A percentile compares a stretch with the other conserved stretches of the same genome.
phyloP scores from a whole-genome alignment of 2,888 invertebrate genomes.

The Hypercompe scribonia region DNA sequence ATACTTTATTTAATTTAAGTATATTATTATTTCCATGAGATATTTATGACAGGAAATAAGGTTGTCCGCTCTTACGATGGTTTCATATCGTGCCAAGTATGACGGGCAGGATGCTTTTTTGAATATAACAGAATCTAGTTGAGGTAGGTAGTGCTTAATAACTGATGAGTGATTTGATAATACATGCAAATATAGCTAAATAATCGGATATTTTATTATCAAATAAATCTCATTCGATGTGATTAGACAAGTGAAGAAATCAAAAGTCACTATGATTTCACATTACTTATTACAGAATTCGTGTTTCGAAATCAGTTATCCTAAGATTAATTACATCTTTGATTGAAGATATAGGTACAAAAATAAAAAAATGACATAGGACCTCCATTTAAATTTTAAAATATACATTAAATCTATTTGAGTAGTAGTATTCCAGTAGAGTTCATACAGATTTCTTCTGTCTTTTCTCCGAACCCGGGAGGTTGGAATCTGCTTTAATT shows the following conservation, averaged over 20 bases:
- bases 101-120: slow-evolving; percentile 11
- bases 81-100: slow-evolving; percentile 1
- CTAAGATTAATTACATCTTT: not conserved
- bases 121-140: slow-evolving; percentile 13
- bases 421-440: not conserved
- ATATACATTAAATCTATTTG: not conserved
- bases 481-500: too few relatives aligned
- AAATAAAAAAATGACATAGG: too few relatives aligned
- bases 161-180: slow-evolving; percentile 31
- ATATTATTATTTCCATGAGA: not conserved
- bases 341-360: not conserved
- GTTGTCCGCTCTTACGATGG: not conserved
- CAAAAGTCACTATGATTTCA: too few relatives aligned
- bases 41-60: slow-evolving; percentile 7
- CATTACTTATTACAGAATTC: too few relatives aligned
- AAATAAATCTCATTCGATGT: not conserved
- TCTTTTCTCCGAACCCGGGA: not conserved
- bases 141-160: slow-evolving; percentile 28
- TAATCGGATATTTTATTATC: slow-evolving; percentile 25
- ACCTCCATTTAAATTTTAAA: not conserved
- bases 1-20: not conserved
- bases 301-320: not conserved
- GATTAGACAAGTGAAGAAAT: too few relatives aligned
- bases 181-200: slow-evolving; percentile 37
- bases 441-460: not conserved